A percentile compares a stretch with the other conserved stretches of the same genome.
Evolutionary conservation across 2,113 vertebrate species (phyloP).

Genomic region (Tenrec ecaudatus): DNA sequence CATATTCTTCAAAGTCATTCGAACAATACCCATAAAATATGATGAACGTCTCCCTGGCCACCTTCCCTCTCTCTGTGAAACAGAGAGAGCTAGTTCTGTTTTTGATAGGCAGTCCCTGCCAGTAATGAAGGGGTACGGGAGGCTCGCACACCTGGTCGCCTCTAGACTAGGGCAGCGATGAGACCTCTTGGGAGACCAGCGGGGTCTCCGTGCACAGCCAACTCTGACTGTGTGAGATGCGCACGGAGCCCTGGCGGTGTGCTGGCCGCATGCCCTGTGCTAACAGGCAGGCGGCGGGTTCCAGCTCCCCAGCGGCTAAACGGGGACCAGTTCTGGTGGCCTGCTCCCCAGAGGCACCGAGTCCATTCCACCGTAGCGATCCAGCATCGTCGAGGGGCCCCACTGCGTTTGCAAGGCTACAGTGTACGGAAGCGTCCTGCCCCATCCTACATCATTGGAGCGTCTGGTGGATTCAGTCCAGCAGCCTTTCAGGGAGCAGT

Average conservation of each 20-base stretch:
- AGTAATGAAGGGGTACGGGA: too few relatives aligned
- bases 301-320: too few relatives aligned
- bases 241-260: too few relatives aligned
- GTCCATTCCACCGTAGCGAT: too few relatives aligned
- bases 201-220: accelerated
- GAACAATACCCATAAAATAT: background rate
- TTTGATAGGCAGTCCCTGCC: background rate
- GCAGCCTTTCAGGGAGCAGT: too few relatives aligned
- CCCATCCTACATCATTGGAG: background rate
- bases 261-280: too few relatives aligned
- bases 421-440: background rate
- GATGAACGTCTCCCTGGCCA: background rate
- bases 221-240: background rate
- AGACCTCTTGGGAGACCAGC: background rate
- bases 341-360: background rate
- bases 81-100: background rate
- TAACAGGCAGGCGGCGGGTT: too few relatives aligned
- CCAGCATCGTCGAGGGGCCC: too few relatives aligned
- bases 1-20: background rate
- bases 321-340: too few relatives aligned
- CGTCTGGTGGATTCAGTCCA: background rate
- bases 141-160: background rate
- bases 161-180: background rate
- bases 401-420: background rate
- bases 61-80: background rate